Percentiles rank a stretch among this genome's conserved stretches.
Evolutionary conservation across 53 echinoderm and acorn worm species (phyloP).

Genomic region (Luidia sarsii): DNA sequence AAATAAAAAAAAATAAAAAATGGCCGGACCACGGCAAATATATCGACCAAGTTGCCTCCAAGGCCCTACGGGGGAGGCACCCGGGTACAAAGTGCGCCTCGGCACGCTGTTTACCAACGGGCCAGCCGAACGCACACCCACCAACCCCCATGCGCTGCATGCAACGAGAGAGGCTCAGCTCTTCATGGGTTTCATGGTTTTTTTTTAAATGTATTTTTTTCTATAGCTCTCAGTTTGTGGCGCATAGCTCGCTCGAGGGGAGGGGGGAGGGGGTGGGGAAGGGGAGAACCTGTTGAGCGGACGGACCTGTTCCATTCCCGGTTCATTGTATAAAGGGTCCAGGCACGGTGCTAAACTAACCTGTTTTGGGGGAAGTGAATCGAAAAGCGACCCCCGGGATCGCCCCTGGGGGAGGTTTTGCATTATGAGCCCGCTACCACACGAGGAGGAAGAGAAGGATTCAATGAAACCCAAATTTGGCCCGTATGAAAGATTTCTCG

Average conservation of each 20-base stretch:
- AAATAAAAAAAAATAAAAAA: neutral
- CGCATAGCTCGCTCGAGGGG: too few species aligned
- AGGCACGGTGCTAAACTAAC: slow-evolving; percentile 17
- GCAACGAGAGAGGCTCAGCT: too few species aligned
- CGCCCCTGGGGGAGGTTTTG: slow-evolving; percentile 4
- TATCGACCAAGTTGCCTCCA: slow-evolving; percentile 30
- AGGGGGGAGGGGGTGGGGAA: too few species aligned
- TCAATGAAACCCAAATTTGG: neutral
- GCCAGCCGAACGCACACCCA: slow-evolving; percentile 25
- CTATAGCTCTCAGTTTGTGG: too few species aligned
- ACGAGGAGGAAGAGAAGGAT: neutral
- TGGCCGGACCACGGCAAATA: slow-evolving; percentile 5
- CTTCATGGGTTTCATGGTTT: too few species aligned
- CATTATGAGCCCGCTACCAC: neutral
- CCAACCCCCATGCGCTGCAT: too few species aligned
- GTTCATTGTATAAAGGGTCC: slow-evolving; percentile 13
- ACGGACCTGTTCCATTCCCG: neutral
- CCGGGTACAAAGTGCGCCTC: slow-evolving; percentile 42
- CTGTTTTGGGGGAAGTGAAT: slow-evolving; percentile 37
- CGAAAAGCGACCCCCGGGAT: too few species aligned
- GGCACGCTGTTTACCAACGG: slow-evolving; percentile 18
- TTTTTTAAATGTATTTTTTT: too few species aligned
- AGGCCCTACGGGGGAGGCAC: slow-evolving; percentile 5
- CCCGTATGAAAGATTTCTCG: neutral
- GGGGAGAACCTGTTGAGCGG: too few species aligned